Evolutionary conservation across 2,888 invertebrate genomes (phyloP).

Genomic region (Scaptomyza polygonia): DNA sequence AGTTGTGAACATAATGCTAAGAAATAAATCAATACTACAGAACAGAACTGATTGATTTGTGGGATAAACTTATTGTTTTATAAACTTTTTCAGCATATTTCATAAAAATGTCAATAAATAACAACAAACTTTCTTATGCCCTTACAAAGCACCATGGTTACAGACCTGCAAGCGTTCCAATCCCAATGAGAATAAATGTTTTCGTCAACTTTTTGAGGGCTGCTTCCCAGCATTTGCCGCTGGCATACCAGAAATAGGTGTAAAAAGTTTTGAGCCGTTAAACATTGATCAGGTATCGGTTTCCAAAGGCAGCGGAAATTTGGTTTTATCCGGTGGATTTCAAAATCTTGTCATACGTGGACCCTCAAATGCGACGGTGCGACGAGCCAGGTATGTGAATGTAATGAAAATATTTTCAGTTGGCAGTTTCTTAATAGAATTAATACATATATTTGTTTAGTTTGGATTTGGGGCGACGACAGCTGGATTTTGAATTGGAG

Average conservation of each 20-base stretch:
- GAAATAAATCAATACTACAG: slow-evolving; percentile 27
- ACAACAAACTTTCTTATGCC: not conserved
- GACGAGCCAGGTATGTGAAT: slow-evolving; percentile 75
- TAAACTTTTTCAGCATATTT: too few species aligned
- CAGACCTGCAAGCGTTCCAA: slow-evolving; percentile 85
- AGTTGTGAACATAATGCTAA: slow-evolving; percentile 18
- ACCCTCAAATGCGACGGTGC: slow-evolving; percentile 86
- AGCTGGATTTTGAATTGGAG: slow-evolving; percentile 86
- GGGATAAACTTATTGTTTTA: not conserved
- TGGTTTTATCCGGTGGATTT: slow-evolving; percentile 86
- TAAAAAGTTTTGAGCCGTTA: slow-evolving; percentile 86
- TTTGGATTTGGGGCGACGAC: slow-evolving; percentile 85
- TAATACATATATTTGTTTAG: slow-evolving; percentile 74
- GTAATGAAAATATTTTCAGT: not conserved
- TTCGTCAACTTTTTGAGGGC: slow-evolving; percentile 85
- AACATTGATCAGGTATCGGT: slow-evolving; percentile 86
- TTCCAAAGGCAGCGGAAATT: slow-evolving; percentile 86
- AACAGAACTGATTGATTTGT: slow-evolving; percentile 8
- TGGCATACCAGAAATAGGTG: slow-evolving; percentile 87
- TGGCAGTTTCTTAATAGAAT: not conserved
- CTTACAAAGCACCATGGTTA: slow-evolving; percentile 85
- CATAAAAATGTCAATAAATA: too few species aligned
- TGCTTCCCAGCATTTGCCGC: slow-evolving; percentile 86
- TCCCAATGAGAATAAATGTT: slow-evolving; percentile 86
- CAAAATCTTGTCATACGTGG: slow-evolving; percentile 86